phyloP scores from a whole-genome alignment of 2,797 vertebrate genomes.

The Linurgus olivaceus region DNA sequence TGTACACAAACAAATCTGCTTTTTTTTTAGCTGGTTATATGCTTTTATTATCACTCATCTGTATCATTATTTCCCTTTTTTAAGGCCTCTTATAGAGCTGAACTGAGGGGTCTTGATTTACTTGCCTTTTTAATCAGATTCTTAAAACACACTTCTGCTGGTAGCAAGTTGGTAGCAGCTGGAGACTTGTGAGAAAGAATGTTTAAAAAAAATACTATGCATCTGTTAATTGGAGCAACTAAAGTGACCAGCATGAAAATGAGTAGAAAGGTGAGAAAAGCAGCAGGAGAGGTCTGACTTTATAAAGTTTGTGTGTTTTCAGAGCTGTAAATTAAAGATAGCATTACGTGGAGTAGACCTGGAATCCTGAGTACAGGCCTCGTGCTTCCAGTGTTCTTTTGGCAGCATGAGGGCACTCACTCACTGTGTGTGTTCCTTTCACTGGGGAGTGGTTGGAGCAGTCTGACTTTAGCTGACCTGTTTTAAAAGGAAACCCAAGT shows the following conservation, averaged over 20 bases:
- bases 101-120: slow-evolving; percentile 8
- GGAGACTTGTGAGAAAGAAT: background rate
- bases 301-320: slow-evolving; percentile 23
- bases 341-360: background rate
- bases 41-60: slow-evolving; percentile 14
- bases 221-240: background rate
- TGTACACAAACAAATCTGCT: background rate
- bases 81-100: background rate
- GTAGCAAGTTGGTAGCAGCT: slow-evolving; percentile 19
- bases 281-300: slow-evolving; percentile 24
- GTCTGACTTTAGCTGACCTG: background rate
- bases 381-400: background rate
- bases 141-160: background rate
- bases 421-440: background rate
- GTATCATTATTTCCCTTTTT: background rate
- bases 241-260: background rate
- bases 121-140: background rate
- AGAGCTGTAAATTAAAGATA: slow-evolving; percentile 48
- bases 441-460: background rate
- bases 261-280: background rate
- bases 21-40: background rate
- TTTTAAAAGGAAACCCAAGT: background rate
- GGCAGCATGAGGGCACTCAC: background rate
- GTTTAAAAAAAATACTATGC: background rate
- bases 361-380: background rate